Conservation (phyloP, 2,113 vertebrate species). For the Dolichotis patagonum region DNA sequence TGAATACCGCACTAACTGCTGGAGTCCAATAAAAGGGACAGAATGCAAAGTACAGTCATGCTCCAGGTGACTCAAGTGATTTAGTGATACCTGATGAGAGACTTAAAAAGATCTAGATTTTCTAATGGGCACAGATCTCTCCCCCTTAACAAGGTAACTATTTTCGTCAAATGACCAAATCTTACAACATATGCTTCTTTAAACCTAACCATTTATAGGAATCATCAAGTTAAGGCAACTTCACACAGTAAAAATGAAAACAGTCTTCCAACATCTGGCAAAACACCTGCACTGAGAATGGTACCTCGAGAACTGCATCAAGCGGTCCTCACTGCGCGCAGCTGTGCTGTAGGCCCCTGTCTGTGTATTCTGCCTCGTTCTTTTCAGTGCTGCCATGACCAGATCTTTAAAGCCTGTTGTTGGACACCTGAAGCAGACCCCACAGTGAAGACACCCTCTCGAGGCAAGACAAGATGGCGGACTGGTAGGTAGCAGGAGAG, state of each 20-base stretch:
- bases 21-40: background rate
- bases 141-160: background rate
- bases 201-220: background rate
- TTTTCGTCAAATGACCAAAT: background rate
- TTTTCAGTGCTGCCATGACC: no score
- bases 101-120: background rate
- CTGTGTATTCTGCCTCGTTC: background rate
- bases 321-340: rapidly evolving
- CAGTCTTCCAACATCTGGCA: background rate
- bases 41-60: background rate
- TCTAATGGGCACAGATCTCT: background rate
- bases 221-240: background rate
- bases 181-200: background rate
- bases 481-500: no score
- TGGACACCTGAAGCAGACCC: background rate
- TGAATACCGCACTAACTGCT: background rate
- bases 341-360: rapidly evolving
- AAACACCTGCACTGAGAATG: background rate
- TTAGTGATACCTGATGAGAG: background rate
- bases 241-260: background rate
- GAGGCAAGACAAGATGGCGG: no score
- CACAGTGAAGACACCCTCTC: rapidly evolving
- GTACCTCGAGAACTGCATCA: background rate
- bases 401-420: background rate
- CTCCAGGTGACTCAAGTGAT: background rate